These are phyloP conservation scores for Galaxea fascicularis DNA, from an alignment of 92 coral and sea anemone genomes.

Conservation along the genomic window DNA sequence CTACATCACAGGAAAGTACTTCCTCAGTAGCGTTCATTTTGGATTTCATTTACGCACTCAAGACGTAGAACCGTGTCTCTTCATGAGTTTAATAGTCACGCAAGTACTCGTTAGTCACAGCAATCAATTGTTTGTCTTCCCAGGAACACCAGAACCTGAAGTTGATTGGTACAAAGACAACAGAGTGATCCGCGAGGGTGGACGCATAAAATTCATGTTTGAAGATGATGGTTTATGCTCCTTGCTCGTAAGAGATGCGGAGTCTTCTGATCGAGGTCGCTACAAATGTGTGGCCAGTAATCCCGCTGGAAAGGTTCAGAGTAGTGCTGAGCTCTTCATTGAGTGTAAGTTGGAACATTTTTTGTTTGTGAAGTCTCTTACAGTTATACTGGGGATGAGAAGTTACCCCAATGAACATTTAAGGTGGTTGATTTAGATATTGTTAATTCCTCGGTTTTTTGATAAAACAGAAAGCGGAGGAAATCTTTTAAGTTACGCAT, in stretches of 20 bases:
- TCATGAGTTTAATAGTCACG: background rate
- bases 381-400: too few relatives aligned
- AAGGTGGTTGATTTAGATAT: too few relatives aligned
- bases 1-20: too few relatives aligned
- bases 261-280: slow-evolving; percentile 91
- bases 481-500: too few relatives aligned
- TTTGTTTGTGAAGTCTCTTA: background rate
- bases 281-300: slow-evolving; percentile 98
- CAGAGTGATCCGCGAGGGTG: slow-evolving; percentile 92
- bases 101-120: too few relatives aligned
- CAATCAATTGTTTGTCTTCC: background rate
- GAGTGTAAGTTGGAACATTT: slow-evolving; percentile 74
- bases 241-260: slow-evolving; percentile 83
- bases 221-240: slow-evolving; percentile 91
- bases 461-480: too few relatives aligned
- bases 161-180: slow-evolving; percentile 98
- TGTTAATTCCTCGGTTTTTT: too few relatives aligned
- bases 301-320: slow-evolving; percentile 94
- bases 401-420: too few relatives aligned
- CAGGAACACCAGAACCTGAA: slow-evolving; percentile 97
- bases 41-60: background rate
- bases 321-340: slow-evolving; percentile 95
- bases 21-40: too few relatives aligned
- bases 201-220: slow-evolving; percentile 78
- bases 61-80: background rate